Conservation (phyloP, 2,888 invertebrate genomes). For the Cistogaster globosa region DNA sequence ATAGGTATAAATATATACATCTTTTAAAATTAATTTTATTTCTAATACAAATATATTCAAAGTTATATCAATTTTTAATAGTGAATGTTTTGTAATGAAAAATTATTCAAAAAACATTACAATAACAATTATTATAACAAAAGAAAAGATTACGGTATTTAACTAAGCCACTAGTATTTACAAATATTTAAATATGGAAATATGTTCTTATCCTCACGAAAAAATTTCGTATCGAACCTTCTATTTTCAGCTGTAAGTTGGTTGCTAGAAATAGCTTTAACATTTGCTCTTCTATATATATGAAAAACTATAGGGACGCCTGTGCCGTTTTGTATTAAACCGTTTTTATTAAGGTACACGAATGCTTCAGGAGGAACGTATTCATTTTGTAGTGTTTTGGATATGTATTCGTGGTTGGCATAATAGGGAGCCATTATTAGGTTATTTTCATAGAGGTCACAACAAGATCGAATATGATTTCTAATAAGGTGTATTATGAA, state of each 20-base stretch:
- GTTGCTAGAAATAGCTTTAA: no score
- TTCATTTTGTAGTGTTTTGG: no score
- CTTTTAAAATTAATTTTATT: no score
- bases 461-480: constrained; percentile 19
- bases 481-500: neutral
- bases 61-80: constrained; percentile 12
- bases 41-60: no score
- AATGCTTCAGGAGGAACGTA: no score
- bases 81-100: constrained; percentile 16
- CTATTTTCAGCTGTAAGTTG: neutral
- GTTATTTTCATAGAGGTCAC: constrained; percentile 22
- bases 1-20: no score
- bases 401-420: no score
- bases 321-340: no score
- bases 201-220: constrained; percentile 14
- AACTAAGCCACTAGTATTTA: constrained; percentile 14
- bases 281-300: no score
- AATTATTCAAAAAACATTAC: constrained; percentile 13
- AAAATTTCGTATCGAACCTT: constrained; percentile 18
- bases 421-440: constrained; percentile 33
- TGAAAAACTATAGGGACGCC: no score
- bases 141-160: constrained; percentile 2
- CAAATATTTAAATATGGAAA: no score
- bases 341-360: no score
- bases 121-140: constrained; percentile 5